A percentile compares a stretch with the other conserved stretches of the same genome.
phyloP scores from a whole-genome alignment of 2,113 vertebrate species.

The Antigone vipio region DNA sequence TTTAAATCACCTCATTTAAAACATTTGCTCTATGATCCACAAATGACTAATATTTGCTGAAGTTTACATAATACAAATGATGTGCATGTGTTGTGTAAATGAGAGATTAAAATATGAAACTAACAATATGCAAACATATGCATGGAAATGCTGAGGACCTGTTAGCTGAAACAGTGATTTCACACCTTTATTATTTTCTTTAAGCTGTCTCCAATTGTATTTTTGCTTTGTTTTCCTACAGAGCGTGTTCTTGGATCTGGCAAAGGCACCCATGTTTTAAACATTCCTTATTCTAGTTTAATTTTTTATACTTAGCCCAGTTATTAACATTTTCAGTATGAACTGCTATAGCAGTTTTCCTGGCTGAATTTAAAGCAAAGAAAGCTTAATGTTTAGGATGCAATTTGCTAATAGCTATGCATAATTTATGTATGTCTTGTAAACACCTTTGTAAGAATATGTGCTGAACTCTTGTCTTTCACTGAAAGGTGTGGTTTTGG shows the following conservation, averaged over 20 bases:
- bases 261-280: conserved; percentile 58
- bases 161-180: conserved; percentile 73
- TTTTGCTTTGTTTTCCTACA: conserved; percentile 67
- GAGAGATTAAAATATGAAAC: conserved; percentile 79
- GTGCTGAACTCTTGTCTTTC: background rate
- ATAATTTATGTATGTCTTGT: conserved; percentile 34
- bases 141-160: conserved; percentile 66
- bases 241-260: conserved; percentile 43
- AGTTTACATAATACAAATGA: conserved; percentile 83
- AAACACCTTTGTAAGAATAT: conserved; percentile 33
- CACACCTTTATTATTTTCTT: conserved; percentile 74
- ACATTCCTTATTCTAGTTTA: conserved; percentile 32
- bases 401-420: conserved; percentile 44
- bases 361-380: conserved; percentile 36
- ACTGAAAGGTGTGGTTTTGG: background rate
- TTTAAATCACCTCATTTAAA: conserved; percentile 82
- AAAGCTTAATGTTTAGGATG: conserved; percentile 6
- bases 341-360: conserved; percentile 9
- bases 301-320: conserved; percentile 41
- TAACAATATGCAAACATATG: conserved; percentile 79
- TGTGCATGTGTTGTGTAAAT: conserved; percentile 77
- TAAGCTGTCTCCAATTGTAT: conserved; percentile 67
- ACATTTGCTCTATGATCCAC: conserved; percentile 80
- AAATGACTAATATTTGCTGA: conserved; percentile 81
- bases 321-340: conserved; percentile 38